Base-by-base conservation (phyloP, 2,888 invertebrate genomes). In the Dicycla oo region DNA sequence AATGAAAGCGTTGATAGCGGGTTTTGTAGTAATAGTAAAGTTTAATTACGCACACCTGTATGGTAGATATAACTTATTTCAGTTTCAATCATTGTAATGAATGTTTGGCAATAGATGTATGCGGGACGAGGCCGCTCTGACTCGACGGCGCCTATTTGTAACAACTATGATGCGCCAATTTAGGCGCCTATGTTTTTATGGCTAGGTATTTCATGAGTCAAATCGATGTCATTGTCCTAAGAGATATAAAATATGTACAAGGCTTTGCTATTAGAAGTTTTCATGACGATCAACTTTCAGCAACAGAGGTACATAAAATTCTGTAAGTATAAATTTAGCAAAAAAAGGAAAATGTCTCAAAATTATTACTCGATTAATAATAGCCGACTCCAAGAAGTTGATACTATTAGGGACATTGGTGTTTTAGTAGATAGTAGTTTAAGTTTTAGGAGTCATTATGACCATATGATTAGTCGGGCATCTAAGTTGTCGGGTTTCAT, bases 1-100 rank as follows among this genome's bases (percentile, higher is more conserved):
- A 80, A 75, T 69, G 69, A 77, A 80, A 78, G 63, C 62, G 40
- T 53, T 67, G 69, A 77, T 83, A 69, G 61, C n/a, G 57, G 66
- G 58, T 71, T 78, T 81, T 78, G 54, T 66, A 68, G 64, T 78
- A 53, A 69, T 67, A 81, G 53, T 47, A 49, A 58, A 60, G 60
- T 67, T 79, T 63, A 76, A 80, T 80, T 75, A 81, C 62, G 56
- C 56, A 56, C 57, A 68, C 62, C 54, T 81, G 58, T 51, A 61
- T 62, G 57, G 65, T 66, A 60, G 54, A 71, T 34, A 43, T 49
- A 49, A 51, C 15, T 63, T 63, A 58, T 68, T 71, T 76, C 40
- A 51, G 67, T 80, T 68, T 65, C 57, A 81, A 51, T 77, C 60
- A 72, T 81, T 80, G 68, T 66, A 66, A 81, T 54, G 54, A 71